These are phyloP conservation scores for Pseudomyrmex cubaensis DNA, from an alignment of 1,140 invertebrate genomes.

Conservation along the genomic window DNA sequence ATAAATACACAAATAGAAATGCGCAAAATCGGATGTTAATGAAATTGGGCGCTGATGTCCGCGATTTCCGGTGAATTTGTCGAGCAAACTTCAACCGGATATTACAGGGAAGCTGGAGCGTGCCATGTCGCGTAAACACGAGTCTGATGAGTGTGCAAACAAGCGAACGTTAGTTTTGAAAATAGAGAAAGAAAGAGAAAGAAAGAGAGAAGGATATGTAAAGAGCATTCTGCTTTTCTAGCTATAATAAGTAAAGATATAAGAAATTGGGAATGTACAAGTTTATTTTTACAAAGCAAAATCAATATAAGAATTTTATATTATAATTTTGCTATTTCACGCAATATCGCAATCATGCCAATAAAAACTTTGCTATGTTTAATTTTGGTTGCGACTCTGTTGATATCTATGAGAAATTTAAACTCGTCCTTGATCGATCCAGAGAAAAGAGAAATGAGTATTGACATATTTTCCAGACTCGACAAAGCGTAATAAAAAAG, in stretches of 20 bases:
- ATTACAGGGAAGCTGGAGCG: slow-evolving; percentile 46
- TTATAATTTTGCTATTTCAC: not conserved
- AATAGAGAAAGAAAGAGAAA: slow-evolving; percentile 7
- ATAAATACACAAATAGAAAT: slow-evolving; percentile 26
- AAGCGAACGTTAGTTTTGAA: slow-evolving; percentile 41
- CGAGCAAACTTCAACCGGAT: slow-evolving; percentile 51
- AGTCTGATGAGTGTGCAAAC: slow-evolving; percentile 37
- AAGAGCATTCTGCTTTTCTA: not conserved
- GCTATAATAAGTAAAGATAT: slow-evolving; percentile 5
- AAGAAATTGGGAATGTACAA: not conserved
- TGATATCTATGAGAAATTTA: not conserved
- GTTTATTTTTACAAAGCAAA: not conserved
- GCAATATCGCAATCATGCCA: not conserved
- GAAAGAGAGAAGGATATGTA: not conserved
- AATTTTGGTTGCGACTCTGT: not conserved
- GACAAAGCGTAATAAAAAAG: not conserved
- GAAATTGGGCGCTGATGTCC: slow-evolving; percentile 45
- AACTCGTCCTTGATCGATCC: slow-evolving; percentile 1
- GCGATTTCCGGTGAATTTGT: slow-evolving; percentile 48
- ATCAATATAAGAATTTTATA: not conserved
- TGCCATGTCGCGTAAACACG: slow-evolving; percentile 37
- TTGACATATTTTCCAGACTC: not conserved
- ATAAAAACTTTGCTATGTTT: not conserved
- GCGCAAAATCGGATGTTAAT: slow-evolving; percentile 25
- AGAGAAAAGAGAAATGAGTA: not conserved